Percentiles rank a stretch among this genome's conserved stretches.
phyloP scores from a whole-genome alignment of 2,888 invertebrate genomes.

The Anagyrus pseudococci region DNA sequence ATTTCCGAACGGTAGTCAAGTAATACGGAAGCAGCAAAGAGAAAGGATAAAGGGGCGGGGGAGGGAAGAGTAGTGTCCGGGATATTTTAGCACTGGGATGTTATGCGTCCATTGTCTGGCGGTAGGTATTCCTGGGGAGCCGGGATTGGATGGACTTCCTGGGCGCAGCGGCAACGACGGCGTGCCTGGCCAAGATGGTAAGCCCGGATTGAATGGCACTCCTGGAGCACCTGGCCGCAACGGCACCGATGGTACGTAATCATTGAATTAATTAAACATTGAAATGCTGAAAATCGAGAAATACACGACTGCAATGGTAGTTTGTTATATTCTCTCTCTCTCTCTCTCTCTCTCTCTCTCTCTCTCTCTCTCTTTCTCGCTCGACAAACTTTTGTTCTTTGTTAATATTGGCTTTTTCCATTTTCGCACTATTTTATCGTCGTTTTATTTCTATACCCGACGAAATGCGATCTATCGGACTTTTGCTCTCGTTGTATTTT shows the following conservation, averaged over 20 bases:
- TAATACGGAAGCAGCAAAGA: neutral
- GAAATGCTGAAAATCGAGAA: too few species aligned
- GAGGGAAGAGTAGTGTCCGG: neutral
- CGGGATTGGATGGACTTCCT: slow-evolving; percentile 85
- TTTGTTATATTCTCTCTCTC: too few species aligned
- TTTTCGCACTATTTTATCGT: too few species aligned
- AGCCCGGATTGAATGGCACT: slow-evolving; percentile 75
- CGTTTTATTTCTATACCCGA: too few species aligned
- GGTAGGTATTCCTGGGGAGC: slow-evolving; percentile 79
- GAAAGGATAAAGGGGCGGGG: neutral
- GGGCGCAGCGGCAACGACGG: slow-evolving; percentile 87
- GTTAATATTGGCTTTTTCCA: too few species aligned
- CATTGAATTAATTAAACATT: too few species aligned
- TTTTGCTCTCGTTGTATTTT: too few species aligned
- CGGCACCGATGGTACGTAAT: slow-evolving; percentile 71
- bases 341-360: too few species aligned
- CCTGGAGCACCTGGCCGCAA: slow-evolving; percentile 75
- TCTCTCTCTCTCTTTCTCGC: too few species aligned
- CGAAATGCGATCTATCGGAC: too few species aligned
- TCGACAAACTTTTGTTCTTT: too few species aligned
- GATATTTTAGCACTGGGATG: slow-evolving; percentile 16
- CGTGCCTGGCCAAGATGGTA: slow-evolving; percentile 73
- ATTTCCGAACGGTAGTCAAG: slow-evolving; percentile 17
- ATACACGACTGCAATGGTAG: too few species aligned
- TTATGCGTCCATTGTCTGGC: slow-evolving; percentile 23